phyloP scores from a whole-genome alignment of 2,113 vertebrate genomes.

The Petromus typicus region DNA sequence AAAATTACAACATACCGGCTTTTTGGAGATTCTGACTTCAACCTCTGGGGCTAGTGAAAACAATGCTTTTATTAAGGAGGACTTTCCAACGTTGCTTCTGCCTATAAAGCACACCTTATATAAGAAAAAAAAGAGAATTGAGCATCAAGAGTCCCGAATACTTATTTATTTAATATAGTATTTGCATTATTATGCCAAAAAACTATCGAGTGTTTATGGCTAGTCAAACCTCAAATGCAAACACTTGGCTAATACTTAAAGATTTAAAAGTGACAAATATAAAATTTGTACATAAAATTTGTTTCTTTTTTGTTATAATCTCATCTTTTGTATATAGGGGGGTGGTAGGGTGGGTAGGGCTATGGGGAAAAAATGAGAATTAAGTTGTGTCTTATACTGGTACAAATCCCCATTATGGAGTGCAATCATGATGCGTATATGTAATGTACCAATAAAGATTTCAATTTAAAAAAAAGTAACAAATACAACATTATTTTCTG shows the following conservation, averaged over 20 bases:
- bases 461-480: not conserved
- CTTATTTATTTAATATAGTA: not conserved
- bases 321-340: no score
- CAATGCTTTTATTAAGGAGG: constrained; percentile 93
- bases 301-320: no score
- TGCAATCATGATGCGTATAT: no score
- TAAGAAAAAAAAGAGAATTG: not conserved
- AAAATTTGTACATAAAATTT: no score
- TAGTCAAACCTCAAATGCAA: constrained; percentile 47
- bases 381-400: no score
- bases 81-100: constrained; percentile 98
- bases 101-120: constrained; percentile 96
- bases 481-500: constrained; percentile 1
- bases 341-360: no score
- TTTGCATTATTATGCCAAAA: not conserved
- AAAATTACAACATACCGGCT: constrained; percentile 89
- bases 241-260: constrained; percentile 12
- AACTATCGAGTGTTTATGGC: not conserved
- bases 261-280: not conserved
- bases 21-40: constrained; percentile 95
- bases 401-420: no score
- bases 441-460: no score
- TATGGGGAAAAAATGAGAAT: no score
- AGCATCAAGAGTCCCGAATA: constrained; percentile 13
- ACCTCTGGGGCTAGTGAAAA: constrained; percentile 95